Evolutionary conservation across 2,797 vertebrate genomes (phyloP).

Genomic region (Sebastes hopkinsi): DNA sequence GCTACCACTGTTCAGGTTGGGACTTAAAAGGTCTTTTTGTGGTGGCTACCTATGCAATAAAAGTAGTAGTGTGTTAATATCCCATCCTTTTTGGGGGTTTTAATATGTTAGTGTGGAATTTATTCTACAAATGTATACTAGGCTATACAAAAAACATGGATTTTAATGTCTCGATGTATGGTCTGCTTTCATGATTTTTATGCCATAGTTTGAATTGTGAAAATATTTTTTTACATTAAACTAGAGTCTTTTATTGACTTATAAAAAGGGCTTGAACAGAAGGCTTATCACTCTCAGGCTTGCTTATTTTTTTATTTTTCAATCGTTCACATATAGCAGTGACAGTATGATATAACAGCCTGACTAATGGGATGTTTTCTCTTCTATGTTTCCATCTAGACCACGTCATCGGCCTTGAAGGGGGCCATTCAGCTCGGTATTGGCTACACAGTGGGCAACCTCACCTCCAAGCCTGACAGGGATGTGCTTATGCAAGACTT

Average conservation of each 20-base stretch:
- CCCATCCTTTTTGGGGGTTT: not conserved
- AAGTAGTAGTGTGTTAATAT: not conserved
- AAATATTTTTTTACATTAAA: not conserved
- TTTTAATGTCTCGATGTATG: not conserved
- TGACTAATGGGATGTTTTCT: slow-evolving; percentile 45
- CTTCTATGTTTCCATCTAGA: slow-evolving; percentile 78
- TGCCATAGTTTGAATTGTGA: not conserved
- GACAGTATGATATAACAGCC: not conserved
- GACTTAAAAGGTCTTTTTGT: slow-evolving; percentile 11
- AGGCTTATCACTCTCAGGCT: not conserved
- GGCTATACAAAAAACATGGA: not conserved
- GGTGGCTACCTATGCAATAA: not conserved
- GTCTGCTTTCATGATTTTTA: not conserved
- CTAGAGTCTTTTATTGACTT: not conserved
- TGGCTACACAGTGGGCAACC: slow-evolving; percentile 96
- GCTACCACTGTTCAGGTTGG: slow-evolving; percentile 19
- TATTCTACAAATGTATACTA: not conserved
- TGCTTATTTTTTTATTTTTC: not conserved
- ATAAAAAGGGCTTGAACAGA: not conserved
- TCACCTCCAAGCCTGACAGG: slow-evolving; percentile 96
- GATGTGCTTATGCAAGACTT: slow-evolving; percentile 99
- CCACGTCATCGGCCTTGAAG: slow-evolving; percentile 95
- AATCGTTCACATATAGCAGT: not conserved
- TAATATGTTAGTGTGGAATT: not conserved
- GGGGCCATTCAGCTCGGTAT: slow-evolving; percentile 98